Conservation (phyloP, 2,888 invertebrate genomes). For the Nomada fabriciana region DNA sequence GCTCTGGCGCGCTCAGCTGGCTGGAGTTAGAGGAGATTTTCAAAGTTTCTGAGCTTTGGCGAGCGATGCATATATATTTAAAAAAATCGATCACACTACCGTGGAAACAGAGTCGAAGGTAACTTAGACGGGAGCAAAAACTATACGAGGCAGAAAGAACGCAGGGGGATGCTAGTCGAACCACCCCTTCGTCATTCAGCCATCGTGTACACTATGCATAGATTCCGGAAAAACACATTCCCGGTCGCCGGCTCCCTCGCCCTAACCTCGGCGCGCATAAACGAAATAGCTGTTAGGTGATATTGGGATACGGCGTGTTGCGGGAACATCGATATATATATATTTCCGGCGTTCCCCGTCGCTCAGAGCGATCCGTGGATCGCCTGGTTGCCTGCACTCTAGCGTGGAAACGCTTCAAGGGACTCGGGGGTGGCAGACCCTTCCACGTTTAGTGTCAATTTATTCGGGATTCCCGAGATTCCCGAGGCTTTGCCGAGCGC, state of each 20-base stretch:
- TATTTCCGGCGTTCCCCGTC: slow-evolving; percentile 64
- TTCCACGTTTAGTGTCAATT: slow-evolving; percentile 84
- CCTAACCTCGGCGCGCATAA: slow-evolving; percentile 72
- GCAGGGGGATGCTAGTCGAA: slow-evolving; percentile 24
- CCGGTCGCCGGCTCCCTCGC: slow-evolving; percentile 42
- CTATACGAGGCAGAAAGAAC: slow-evolving; percentile 8
- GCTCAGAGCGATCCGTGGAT: slow-evolving; percentile 53
- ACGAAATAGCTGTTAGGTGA: slow-evolving; percentile 83
- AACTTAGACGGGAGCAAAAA: neutral
- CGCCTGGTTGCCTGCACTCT: slow-evolving; percentile 38
- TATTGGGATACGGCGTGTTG: slow-evolving; percentile 81
- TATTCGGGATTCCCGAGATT: slow-evolving; percentile 85
- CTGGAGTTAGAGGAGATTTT: too few species aligned
- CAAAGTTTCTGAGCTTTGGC: too few species aligned
- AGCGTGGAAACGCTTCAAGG: slow-evolving; percentile 45
- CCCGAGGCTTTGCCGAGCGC: slow-evolving; percentile 82
- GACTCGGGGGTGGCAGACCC: slow-evolving; percentile 59
- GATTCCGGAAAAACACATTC: slow-evolving; percentile 71
- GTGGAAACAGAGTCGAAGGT: neutral
- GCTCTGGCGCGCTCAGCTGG: neutral
- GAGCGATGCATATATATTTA: too few species aligned
- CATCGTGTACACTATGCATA: slow-evolving; percentile 73
- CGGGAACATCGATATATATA: slow-evolving; percentile 76
- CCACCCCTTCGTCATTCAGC: slow-evolving; percentile 61
- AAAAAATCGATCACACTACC: too few species aligned